Base-by-base conservation (phyloP, 2,888 invertebrate species). In the Dusona sp. region DNA sequence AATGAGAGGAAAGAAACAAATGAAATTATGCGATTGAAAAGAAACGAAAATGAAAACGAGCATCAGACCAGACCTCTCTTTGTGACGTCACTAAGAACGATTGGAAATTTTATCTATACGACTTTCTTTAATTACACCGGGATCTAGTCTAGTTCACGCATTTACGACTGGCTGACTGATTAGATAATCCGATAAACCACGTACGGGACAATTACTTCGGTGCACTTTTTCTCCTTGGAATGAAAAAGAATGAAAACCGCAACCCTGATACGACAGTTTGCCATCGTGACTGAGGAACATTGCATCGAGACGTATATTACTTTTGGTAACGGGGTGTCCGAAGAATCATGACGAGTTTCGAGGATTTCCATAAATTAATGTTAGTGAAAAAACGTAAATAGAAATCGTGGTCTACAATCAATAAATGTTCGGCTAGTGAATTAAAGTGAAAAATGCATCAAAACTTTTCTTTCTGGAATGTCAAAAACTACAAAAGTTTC, bases 111-210 rank as follows among this genome's bases (percentile, higher is more conserved):
- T 36, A 19, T 64, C 42, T 42, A 13, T 38, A 64, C 22, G 70
- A 36, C 57, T 36, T 74, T 64, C 72, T 38, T 48, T 61, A 61
- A 70, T 75, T 75, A 38, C 48, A 61, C 22, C 29, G 19, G 48
- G 19, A 68, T 42, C 73, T 48, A 36, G 29, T 75, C 16, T 36
- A 65, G 61, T 65, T 67, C 72, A 33, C 45, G 65, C 38, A 22
- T 81, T 81, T 85, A 81, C 81, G 65, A 84, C 42, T 19, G n/a
- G 57, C 54, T 77, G 72, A 85, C 72, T 78, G 67, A 85, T 85
- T 81, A 57, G 81, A 77, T 67, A 67, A 73, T 77, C 67, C 38
- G 3, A 45, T 45, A 67, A 25, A 72, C 57, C 54, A 42, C 65
- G 48, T 67, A 38, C 29, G 77, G 42, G 72, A 67, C 65, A 57